These are phyloP conservation scores for Smithornis capensis DNA, from an alignment of 2,113 vertebrate genomes.

Conservation along the genomic window DNA sequence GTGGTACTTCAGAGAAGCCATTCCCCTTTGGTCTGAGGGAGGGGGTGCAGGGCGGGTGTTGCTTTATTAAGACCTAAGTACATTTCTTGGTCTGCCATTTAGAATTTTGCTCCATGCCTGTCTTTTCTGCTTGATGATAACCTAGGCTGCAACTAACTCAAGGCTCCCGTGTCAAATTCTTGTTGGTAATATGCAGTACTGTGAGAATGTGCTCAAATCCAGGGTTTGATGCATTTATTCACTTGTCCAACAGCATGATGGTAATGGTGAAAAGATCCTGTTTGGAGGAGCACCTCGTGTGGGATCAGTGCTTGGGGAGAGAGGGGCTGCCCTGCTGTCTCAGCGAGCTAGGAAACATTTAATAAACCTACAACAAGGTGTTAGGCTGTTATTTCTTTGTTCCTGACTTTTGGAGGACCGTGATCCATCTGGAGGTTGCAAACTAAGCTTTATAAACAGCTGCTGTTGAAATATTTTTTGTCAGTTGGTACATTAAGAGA, in stretches of 20 bases:
- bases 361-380: neutral
- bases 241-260: neutral
- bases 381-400: neutral
- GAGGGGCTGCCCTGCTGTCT: neutral
- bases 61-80: neutral
- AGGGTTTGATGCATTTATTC: neutral
- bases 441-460: neutral
- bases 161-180: neutral
- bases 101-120: neutral
- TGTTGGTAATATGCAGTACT: neutral
- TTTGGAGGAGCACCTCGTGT: neutral
- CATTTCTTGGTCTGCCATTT: neutral
- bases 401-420: neutral
- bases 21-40: neutral
- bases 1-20: neutral
- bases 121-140: neutral
- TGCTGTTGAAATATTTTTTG: neutral
- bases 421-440: neutral
- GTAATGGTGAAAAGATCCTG: neutral
- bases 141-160: neutral
- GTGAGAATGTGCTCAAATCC: neutral
- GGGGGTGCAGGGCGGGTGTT: accelerated
- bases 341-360: neutral
- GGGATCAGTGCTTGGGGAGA: neutral
- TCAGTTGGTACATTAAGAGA: neutral